Percentiles rank a stretch among this genome's conserved stretches.
Evolutionary conservation across 2,888 invertebrate genomes (phyloP).

Genomic region (Lasioglossum malachurum): DNA sequence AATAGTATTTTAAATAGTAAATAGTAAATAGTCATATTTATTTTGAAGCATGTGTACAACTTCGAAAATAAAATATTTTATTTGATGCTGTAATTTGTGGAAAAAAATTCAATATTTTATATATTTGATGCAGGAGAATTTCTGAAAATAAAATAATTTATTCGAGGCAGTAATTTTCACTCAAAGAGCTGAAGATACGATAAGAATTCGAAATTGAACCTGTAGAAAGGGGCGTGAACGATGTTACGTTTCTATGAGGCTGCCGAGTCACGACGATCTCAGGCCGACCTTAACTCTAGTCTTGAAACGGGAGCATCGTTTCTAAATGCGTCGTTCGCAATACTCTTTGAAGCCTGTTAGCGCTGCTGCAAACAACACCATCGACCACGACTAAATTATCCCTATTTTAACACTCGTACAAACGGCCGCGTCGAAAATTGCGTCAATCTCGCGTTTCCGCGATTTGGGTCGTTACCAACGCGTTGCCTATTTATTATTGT

Average conservation of each 20-base stretch:
- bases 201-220: constrained; percentile 8
- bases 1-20: too few relatives aligned
- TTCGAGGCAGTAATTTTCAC: too few relatives aligned
- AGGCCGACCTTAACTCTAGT: constrained; percentile 70
- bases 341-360: constrained; percentile 63
- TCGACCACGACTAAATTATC: constrained; percentile 50
- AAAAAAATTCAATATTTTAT: too few relatives aligned
- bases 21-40: too few relatives aligned
- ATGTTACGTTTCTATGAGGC: constrained; percentile 40
- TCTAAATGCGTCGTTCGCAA: constrained; percentile 71
- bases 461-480: too few relatives aligned
- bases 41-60: too few relatives aligned
- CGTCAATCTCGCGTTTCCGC: constrained; percentile 27
- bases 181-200: neutral
- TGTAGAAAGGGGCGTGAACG: constrained; percentile 10
- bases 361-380: constrained; percentile 50
- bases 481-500: too few relatives aligned
- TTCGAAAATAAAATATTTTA: too few relatives aligned
- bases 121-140: too few relatives aligned
- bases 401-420: constrained; percentile 53
- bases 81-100: too few relatives aligned
- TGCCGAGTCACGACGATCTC: constrained; percentile 52
- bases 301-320: constrained; percentile 70
- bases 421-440: constrained; percentile 44
- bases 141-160: too few relatives aligned